phyloP scores from a whole-genome alignment of 2,113 vertebrate species.

The Pygoscelis antarcticus region DNA sequence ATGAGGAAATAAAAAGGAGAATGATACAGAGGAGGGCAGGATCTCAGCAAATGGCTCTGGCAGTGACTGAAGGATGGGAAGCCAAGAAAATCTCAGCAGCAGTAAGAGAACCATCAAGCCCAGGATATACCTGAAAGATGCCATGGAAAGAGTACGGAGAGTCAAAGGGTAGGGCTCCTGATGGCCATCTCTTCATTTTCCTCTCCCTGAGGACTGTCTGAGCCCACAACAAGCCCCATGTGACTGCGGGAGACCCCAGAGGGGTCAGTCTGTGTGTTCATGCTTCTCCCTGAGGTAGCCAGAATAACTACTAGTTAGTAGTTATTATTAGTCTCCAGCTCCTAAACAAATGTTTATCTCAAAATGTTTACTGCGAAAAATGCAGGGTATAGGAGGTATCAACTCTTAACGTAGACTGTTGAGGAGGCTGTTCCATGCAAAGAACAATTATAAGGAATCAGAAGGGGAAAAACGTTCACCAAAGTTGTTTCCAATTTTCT shows the following conservation, averaged over 20 bases:
- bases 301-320: background rate
- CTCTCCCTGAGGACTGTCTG: background rate
- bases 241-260: background rate
- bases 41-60: background rate
- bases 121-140: background rate
- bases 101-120: background rate
- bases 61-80: background rate
- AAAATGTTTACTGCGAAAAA: background rate
- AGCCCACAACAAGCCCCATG: background rate
- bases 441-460: background rate
- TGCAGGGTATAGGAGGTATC: background rate
- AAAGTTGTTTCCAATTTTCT: background rate
- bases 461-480: accelerated
- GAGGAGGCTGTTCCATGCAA: background rate
- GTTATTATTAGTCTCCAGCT: background rate
- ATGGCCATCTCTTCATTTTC: background rate
- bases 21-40: background rate
- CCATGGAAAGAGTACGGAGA: background rate
- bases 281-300: background rate
- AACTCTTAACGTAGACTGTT: background rate
- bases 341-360: background rate
- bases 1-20: background rate
- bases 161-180: background rate
- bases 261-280: background rate
- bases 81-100: background rate